These are phyloP conservation scores for Acanthopleura granulata DNA, from an alignment of 2,888 invertebrate genomes.

Conservation along the genomic window DNA sequence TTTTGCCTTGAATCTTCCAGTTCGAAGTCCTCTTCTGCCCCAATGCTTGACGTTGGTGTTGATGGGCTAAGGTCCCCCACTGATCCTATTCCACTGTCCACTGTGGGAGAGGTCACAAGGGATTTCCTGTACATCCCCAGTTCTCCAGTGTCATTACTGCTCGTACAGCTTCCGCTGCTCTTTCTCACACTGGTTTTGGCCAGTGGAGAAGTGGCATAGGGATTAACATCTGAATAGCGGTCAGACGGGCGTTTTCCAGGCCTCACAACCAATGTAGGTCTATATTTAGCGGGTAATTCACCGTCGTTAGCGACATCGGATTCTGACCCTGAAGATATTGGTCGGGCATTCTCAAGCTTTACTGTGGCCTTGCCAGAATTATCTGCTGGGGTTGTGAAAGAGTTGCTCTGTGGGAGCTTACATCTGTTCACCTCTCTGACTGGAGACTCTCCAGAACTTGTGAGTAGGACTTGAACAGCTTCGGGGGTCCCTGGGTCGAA, in stretches of 20 bases:
- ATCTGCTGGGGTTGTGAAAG: background rate
- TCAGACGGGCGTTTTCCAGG: background rate
- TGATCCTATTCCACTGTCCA: constrained; percentile 17
- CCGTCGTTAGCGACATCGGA: background rate
- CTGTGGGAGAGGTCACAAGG: constrained; percentile 11
- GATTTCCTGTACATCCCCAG: background rate
- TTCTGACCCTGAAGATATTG: constrained; percentile 3
- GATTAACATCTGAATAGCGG: background rate
- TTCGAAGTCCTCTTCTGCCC: background rate
- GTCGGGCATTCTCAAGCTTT: background rate
- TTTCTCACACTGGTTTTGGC: background rate
- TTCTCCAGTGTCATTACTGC: background rate
- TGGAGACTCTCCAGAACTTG: background rate
- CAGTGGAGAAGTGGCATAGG: constrained; percentile 6
- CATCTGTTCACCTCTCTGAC: background rate
- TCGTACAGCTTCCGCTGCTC: no score
- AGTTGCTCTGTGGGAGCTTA: background rate
- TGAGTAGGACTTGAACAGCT: constrained; percentile 45
- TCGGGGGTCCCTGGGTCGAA: constrained; percentile 46
- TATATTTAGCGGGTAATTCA: background rate
- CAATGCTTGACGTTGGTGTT: constrained; percentile 2
- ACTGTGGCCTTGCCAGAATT: background rate
- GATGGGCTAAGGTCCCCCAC: constrained; percentile 16
- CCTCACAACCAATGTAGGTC: background rate
- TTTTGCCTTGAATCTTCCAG: background rate